These are phyloP conservation scores for Peromyscus aztecus DNA, from an alignment of 2,797 vertebrate genomes.

Conservation along the genomic window DNA sequence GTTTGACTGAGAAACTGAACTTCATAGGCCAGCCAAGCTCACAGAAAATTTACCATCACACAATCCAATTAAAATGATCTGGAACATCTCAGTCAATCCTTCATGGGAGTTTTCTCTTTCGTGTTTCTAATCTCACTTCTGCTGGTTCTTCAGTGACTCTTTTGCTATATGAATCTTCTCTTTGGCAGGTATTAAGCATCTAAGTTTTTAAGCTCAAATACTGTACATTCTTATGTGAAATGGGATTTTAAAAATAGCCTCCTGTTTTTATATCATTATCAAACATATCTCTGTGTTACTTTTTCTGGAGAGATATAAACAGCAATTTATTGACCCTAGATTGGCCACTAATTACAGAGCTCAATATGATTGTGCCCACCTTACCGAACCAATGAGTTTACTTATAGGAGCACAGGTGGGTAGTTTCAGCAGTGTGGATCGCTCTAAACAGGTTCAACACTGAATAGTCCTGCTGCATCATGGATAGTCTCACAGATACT, in stretches of 20 bases:
- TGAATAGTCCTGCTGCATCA: no score
- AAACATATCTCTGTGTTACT: not conserved
- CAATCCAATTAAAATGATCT: not conserved
- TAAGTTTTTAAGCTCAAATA: constrained; percentile 6
- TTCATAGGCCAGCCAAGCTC: not conserved
- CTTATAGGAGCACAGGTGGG: not conserved
- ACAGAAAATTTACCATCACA: not conserved
- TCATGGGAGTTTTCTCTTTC: not conserved
- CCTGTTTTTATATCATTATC: not conserved
- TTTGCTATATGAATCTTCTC: not conserved
- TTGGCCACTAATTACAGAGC: not conserved
- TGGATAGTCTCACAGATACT: not conserved
- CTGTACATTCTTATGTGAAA: not conserved
- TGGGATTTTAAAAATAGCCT: not conserved
- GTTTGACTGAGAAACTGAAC: not conserved
- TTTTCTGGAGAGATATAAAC: not conserved
- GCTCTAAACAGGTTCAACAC: not conserved
- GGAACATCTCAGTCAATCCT: not conserved
- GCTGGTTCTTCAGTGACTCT: not conserved
- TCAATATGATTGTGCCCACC: not conserved
- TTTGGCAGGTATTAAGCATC: not conserved
- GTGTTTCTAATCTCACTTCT: constrained; percentile 2
- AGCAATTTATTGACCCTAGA: not conserved
- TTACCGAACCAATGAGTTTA: not conserved
- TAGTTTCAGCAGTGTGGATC: not conserved